Evolutionary conservation across 1,140 invertebrate species (phyloP).

Genomic region (Caenorhabditis remanei): DNA sequence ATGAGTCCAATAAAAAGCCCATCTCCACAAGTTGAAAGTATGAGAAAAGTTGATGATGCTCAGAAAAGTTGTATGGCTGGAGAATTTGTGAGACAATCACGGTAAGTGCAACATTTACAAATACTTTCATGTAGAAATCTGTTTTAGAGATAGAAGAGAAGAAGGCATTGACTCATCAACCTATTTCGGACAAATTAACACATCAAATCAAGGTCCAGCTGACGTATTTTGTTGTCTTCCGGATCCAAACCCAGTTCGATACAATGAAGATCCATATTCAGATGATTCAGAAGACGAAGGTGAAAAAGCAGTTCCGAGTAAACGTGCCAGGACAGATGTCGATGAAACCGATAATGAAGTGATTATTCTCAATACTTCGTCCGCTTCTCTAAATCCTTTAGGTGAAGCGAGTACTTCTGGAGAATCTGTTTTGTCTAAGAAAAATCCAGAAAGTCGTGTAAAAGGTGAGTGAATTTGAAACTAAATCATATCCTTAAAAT

Average conservation of each 20-base stretch:
- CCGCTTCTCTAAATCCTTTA: neutral
- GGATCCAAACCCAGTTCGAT: neutral
- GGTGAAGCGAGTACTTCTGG: neutral
- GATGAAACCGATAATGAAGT: neutral
- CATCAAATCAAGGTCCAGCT: neutral
- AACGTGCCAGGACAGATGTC: neutral
- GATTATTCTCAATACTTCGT: slow-evolving; percentile 13
- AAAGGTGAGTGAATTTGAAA: neutral
- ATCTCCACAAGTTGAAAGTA: neutral
- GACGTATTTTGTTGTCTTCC: slow-evolving; percentile 17
- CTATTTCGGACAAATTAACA: neutral
- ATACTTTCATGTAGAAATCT: neutral
- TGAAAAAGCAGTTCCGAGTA: neutral
- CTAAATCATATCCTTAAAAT: too few species aligned
- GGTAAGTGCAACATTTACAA: too few species aligned
- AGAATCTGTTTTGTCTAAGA: neutral
- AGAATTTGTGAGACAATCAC: too few species aligned
- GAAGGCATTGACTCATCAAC: neutral
- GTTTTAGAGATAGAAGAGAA: too few species aligned
- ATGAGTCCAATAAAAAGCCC: neutral
- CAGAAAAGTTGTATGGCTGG: neutral
- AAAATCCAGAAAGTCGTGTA: too few species aligned
- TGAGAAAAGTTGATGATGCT: neutral
- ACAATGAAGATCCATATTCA: neutral
- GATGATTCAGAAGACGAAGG: slow-evolving; percentile 7